phyloP scores from a whole-genome alignment of 2,113 vertebrate species.

The Epinephelus fuscoguttatus region DNA sequence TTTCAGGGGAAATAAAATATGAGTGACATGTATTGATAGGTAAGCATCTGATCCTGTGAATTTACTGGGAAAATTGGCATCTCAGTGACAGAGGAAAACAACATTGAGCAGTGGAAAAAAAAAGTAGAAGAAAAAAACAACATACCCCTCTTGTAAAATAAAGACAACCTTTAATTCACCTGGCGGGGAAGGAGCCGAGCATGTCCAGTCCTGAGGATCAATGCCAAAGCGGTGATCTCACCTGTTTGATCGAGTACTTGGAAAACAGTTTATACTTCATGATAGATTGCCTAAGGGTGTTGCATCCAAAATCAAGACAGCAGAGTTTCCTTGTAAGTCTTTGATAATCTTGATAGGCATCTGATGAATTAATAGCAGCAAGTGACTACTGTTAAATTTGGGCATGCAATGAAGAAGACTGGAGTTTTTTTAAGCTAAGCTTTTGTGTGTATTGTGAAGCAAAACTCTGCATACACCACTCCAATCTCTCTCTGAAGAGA shows the following conservation, averaged over 20 bases:
- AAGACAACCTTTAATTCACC: constrained; percentile 71
- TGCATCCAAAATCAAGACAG: constrained; percentile 28
- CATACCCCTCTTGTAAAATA: constrained; percentile 44
- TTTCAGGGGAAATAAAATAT: constrained; percentile 36
- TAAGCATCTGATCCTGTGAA: constrained; percentile 47
- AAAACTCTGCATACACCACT: background rate
- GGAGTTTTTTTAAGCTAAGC: background rate
- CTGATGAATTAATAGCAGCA: constrained; percentile 35
- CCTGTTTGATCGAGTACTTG: constrained; percentile 52
- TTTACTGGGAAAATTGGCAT: constrained; percentile 39
- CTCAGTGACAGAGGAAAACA: constrained; percentile 54
- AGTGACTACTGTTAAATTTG: constrained; percentile 23
- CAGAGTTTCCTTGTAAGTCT: constrained; percentile 28
- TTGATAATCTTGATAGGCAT: constrained; percentile 16
- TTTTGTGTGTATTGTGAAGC: background rate
- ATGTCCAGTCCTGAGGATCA: constrained; percentile 72
- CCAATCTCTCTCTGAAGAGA: background rate
- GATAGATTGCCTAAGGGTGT: constrained; percentile 21
- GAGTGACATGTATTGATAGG: constrained; percentile 62
- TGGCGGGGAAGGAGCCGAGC: constrained; percentile 45
- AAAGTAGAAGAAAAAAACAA: background rate
- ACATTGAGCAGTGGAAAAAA: constrained; percentile 53
- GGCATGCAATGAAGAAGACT: background rate
- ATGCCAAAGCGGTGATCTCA: constrained; percentile 65
- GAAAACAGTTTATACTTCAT: constrained; percentile 61